A percentile compares a stretch with the other conserved stretches of the same genome.
Conservation (phyloP, 53 echinoderm and acorn worm species). For the Glandiceps talaboti region DNA sequence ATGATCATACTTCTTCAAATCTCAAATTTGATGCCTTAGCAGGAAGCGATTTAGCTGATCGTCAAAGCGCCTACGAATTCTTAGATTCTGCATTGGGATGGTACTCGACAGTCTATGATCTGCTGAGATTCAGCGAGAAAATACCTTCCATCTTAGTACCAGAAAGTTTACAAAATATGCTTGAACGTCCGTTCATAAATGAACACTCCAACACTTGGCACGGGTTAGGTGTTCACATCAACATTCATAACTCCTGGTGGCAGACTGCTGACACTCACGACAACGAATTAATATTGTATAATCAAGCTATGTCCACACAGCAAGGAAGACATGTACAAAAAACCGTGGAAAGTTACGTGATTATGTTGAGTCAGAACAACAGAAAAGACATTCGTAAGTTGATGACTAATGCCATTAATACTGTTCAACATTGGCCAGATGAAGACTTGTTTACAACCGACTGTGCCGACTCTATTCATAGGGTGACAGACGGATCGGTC, state of each 20-base stretch:
- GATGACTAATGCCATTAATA: constrained; percentile 29
- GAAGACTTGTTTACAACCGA: constrained; percentile 39
- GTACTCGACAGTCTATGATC: constrained; percentile 76
- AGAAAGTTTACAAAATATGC: constrained; percentile 18
- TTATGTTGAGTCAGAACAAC: constrained; percentile 79
- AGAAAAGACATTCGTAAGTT: constrained; percentile 46
- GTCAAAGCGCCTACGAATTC: constrained; percentile 8
- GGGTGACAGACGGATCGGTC: constrained; percentile 10
- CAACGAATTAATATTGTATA: constrained; percentile 75
- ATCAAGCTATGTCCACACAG: constrained; percentile 19
- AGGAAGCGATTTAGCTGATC: constrained; percentile 2
- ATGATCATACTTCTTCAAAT: constrained; percentile 17
- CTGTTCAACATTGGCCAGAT: constrained; percentile 44
- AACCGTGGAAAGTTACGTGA: constrained; percentile 37
- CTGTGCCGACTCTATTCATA: constrained; percentile 29
- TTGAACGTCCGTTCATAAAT: constrained; percentile 42
- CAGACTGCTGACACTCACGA: constrained; percentile 77
- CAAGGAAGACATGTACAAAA: background rate
- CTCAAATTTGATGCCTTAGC: constrained; percentile 38
- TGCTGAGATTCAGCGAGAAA: constrained; percentile 69
- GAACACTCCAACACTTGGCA: constrained; percentile 85
- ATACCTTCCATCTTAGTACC: constrained; percentile 27
- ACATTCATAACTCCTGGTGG: constrained; percentile 75
- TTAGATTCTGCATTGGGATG: constrained; percentile 70
- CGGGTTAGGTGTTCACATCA: constrained; percentile 60